Evolutionary conservation across 2,888 invertebrate species (phyloP).

Genomic region (Lydus trimaculatus): DNA sequence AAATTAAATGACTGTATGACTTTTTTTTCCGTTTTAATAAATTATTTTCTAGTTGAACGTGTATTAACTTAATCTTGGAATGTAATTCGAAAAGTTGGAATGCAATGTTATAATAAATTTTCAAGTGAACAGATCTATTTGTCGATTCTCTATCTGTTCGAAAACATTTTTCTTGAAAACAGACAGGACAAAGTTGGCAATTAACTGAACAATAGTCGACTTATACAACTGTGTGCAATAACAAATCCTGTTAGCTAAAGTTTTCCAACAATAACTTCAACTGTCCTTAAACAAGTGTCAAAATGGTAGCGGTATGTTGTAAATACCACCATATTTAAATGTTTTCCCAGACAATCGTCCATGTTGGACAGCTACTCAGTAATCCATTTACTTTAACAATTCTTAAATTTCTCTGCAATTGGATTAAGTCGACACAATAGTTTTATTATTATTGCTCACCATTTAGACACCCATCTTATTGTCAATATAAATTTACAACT

Average conservation of each 20-base stretch:
- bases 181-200: slow-evolving; percentile 10
- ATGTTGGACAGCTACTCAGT: background rate
- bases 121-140: slow-evolving; percentile 3
- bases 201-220: slow-evolving; percentile 9
- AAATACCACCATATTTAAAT: background rate
- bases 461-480: background rate
- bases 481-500: background rate
- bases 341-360: background rate
- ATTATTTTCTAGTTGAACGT: background rate
- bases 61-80: slow-evolving; percentile 1
- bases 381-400: slow-evolving; percentile 6
- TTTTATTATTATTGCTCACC: background rate
- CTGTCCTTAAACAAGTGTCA: slow-evolving; percentile 5
- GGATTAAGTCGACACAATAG: background rate
- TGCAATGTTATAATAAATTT: slow-evolving; percentile 8
- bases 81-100: slow-evolving; percentile 7
- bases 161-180: slow-evolving; percentile 6
- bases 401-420: background rate
- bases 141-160: slow-evolving; percentile 6
- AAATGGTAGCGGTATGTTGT: background rate
- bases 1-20: background rate
- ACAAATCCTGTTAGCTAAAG: background rate
- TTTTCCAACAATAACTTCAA: background rate
- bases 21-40: background rate
- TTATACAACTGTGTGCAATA: slow-evolving; percentile 1